Evolutionary conservation across 1,140 invertebrate genomes (phyloP).

Genomic region (Aphis gossypii): DNA sequence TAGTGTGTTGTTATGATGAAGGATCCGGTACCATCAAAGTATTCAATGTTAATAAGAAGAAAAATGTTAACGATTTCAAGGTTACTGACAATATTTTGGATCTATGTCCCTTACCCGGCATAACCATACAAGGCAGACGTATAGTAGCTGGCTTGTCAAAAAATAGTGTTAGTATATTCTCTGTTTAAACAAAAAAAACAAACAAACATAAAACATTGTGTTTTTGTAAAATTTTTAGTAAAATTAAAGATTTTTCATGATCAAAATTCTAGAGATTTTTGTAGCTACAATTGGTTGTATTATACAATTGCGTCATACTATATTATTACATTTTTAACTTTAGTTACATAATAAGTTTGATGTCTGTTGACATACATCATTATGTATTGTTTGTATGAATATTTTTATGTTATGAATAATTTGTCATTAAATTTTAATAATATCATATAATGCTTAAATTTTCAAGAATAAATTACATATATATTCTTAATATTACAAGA

Average conservation of each 20-base stretch:
- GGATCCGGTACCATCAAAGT: neutral
- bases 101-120: neutral
- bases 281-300: neutral
- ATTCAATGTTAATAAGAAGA: neutral
- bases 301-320: neutral
- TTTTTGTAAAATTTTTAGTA: neutral
- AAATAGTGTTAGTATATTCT: neutral
- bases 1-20: slow-evolving; percentile 18
- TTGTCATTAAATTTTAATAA: neutral
- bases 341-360: neutral
- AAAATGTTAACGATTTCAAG: neutral
- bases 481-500: neutral
- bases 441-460: neutral
- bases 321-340: neutral
- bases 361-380: neutral
- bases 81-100: slow-evolving; percentile 30
- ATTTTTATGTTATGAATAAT: neutral
- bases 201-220: neutral
- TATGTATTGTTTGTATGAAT: neutral
- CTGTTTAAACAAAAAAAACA: neutral
- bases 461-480: neutral
- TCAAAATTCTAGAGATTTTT: neutral
- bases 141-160: slow-evolving; percentile 32
- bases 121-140: neutral
- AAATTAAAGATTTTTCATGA: slow-evolving; percentile 12